phyloP scores from a whole-genome alignment of 2,888 invertebrate genomes.

The Temnothorax unifasciatus region DNA sequence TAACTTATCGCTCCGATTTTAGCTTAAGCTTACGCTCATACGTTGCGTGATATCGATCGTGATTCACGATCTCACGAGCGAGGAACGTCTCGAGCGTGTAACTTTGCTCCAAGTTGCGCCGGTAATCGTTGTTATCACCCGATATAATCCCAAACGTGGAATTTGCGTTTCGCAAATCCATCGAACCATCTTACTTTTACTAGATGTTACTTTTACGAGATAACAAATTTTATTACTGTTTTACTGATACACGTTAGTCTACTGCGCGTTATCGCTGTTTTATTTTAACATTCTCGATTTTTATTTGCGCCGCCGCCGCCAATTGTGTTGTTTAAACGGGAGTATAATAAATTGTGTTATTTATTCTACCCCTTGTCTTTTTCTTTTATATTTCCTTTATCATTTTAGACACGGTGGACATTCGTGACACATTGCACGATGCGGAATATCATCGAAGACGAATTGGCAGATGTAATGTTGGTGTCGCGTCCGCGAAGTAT shows the following conservation, averaged over 20 bases:
- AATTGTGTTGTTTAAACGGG: constrained; percentile 25
- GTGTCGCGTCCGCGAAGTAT: constrained; percentile 24
- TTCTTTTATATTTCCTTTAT: constrained; percentile 4
- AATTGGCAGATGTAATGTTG: not conserved
- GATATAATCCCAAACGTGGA: not conserved
- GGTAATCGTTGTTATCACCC: not conserved
- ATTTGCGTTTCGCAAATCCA: not conserved
- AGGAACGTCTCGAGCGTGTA: constrained; percentile 2
- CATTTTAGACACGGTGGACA: not conserved
- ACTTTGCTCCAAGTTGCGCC: constrained; percentile 8
- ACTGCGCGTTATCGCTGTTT: constrained; percentile 36
- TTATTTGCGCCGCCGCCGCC: constrained; percentile 7
- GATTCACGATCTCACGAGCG: constrained; percentile 8
- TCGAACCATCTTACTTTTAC: constrained; percentile 5
- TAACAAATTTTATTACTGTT: constrained; percentile 52
- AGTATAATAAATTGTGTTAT: constrained; percentile 45
- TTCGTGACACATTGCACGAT: not conserved
- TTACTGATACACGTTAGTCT: constrained; percentile 28
- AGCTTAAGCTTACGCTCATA: constrained; percentile 53
- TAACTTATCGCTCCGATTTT: constrained; percentile 34
- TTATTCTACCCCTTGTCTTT: constrained; percentile 14
- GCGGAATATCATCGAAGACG: not conserved
- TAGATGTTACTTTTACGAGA: constrained; percentile 32
- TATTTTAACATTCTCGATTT: constrained; percentile 32
- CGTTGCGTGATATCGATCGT: constrained; percentile 25